phyloP scores from a whole-genome alignment of 2,113 vertebrate species.

The Columba livia region DNA sequence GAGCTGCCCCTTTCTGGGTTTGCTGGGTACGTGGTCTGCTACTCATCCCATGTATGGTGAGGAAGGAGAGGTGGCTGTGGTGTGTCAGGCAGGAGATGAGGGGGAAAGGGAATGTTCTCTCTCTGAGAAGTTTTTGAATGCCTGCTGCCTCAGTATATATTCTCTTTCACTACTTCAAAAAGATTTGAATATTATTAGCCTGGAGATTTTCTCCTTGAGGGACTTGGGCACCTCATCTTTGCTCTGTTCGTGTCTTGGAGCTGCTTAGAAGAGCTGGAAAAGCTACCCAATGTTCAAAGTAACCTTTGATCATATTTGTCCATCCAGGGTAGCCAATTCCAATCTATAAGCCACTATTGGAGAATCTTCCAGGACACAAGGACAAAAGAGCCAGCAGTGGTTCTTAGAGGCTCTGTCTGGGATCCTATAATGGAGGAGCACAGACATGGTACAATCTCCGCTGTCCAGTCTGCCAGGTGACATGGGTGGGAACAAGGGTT shows the following conservation, averaged over 20 bases:
- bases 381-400: neutral
- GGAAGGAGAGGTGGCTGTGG: neutral
- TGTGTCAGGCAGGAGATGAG: neutral
- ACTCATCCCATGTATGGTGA: neutral
- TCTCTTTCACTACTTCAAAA: neutral
- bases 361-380: neutral
- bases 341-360: neutral
- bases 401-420: neutral
- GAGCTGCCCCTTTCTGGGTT: neutral
- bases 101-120: neutral
- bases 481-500: neutral
- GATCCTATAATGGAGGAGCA: rapidly evolving
- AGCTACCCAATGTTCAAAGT: neutral
- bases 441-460: rapidly evolving
- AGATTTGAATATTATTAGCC: neutral
- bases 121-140: neutral
- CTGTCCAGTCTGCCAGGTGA: neutral
- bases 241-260: neutral
- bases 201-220: neutral
- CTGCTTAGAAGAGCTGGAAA: neutral
- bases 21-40: neutral
- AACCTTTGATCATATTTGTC: neutral
- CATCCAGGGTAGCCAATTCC: neutral
- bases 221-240: neutral
- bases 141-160: neutral